These are phyloP conservation scores for Phoeniculus purpureus DNA, from an alignment of 2,797 vertebrate species.

Conservation along the genomic window DNA sequence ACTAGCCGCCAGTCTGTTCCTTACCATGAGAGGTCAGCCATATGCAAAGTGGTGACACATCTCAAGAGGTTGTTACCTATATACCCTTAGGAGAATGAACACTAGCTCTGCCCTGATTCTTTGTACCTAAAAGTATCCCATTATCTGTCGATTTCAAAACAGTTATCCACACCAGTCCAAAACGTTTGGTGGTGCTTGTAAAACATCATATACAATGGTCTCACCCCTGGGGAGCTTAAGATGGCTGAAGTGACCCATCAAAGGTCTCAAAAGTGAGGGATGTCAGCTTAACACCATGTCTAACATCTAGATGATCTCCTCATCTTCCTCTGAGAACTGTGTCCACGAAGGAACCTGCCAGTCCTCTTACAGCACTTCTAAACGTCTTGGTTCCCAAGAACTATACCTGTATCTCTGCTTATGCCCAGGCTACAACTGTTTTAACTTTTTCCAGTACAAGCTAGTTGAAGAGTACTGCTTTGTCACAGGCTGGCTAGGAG, in stretches of 20 bases:
- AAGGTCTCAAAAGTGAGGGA: not conserved
- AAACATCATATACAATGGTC: not conserved
- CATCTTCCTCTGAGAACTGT: not conserved
- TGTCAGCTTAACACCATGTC: not conserved
- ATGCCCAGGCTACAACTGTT: not conserved
- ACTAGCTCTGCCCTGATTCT: not conserved
- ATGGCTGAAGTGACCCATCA: not conserved
- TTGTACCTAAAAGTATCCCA: fast-evolving
- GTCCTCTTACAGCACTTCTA: not conserved
- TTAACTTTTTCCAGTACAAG: not conserved
- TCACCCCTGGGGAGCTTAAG: not conserved
- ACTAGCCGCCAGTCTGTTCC: not conserved
- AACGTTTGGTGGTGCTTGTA: not conserved
- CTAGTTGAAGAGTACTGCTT: not conserved
- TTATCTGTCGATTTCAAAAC: not conserved
- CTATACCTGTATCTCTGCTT: not conserved
- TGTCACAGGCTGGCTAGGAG: not conserved
- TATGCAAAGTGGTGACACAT: not conserved
- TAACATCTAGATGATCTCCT: not conserved
- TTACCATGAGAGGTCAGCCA: not conserved
- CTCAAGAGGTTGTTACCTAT: not conserved
- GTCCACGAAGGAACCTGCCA: not conserved
- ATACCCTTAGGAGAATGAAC: not conserved
- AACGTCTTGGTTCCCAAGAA: not conserved
- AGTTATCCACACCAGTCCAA: not conserved